Evolutionary conservation across 2,888 invertebrate species (phyloP), one percentile per base, ranked within the genome.

Genomic region (Chalcis sispes): DNA sequence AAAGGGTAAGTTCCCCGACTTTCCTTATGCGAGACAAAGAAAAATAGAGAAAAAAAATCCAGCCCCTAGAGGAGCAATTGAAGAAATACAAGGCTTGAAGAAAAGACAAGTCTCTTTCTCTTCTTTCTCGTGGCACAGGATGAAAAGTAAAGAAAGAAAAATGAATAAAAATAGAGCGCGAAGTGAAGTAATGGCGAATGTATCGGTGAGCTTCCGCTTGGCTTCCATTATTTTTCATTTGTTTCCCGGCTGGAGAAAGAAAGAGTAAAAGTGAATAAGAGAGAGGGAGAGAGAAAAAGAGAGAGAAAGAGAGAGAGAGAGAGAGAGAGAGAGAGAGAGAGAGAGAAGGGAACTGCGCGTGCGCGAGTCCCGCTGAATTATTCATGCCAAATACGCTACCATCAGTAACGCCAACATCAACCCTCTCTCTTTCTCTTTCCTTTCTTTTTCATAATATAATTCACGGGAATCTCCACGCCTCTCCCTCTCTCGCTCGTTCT

Each of bases 161-260:
- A 71, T 69, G 72, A 69, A 75, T 72, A 72, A 78, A 78, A 77
- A 72, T 74, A 69, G 69, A 75, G 71, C 74, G 76, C 76, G 77
- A 80, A 59, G 32, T 8, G 79, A n/a, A 80, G 80, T 82, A 83
- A 83, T 83, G 81, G 81, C 78, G 74, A 83, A 82, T 81, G 82
- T 84, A 84, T 83, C 82, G 81, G 73, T 75, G 77, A 79, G 80
- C 79, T 83, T 84, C 79, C 81, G 76, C 81, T 82, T 79, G 81
- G 81, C 79, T 82, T 84, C 84, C 81, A 85, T 85, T 85, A 85
- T 83, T 85, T 85, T 85, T 84, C 85, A 84, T 84, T 85, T 83
- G 83, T 82, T 84, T 83, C 82, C 77, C 13, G n/a, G 54, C 40
- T 32, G 8, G 20, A 40, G 10, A 2, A 23, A 59, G 15, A 20